Conservation (phyloP, 2,797 vertebrate genomes). For the Arctocebus calabarensis region DNA sequence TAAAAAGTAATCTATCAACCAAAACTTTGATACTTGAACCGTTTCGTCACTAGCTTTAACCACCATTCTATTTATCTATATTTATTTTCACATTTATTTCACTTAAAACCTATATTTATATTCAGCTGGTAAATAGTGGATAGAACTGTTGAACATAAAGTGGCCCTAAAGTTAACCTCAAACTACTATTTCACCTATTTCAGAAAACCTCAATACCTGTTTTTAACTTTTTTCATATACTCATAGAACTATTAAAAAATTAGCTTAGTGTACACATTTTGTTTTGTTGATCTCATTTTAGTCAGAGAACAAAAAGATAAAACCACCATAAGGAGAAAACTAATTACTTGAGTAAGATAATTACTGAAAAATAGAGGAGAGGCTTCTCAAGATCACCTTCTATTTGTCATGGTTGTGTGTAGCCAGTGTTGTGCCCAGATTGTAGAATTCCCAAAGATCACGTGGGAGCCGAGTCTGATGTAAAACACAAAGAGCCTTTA, state of each 20-base stretch:
- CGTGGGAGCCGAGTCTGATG: too few species aligned
- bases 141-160: not conserved
- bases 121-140: not conserved
- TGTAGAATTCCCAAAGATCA: too few species aligned
- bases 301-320: not conserved
- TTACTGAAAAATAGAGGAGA: not conserved
- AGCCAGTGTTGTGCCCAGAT: not conserved
- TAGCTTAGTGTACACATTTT: not conserved
- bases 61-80: not conserved
- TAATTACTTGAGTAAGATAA: not conserved
- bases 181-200: not conserved
- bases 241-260: not conserved
- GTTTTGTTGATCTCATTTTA: slow-evolving; percentile 20
- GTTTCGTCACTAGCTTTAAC: slow-evolving; percentile 54
- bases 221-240: not conserved
- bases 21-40: slow-evolving; percentile 53
- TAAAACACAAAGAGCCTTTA: too few species aligned
- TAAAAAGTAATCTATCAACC: slow-evolving; percentile 20
- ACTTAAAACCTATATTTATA: slow-evolving; percentile 42
- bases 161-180: not conserved
- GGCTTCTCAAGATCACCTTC: not conserved
- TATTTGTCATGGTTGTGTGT: not conserved
- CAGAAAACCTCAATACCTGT: not conserved
- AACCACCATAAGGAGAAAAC: not conserved
- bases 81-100: not conserved